phyloP scores from a whole-genome alignment of 2,113 vertebrate species.

The Spheniscus mendiculus region DNA sequence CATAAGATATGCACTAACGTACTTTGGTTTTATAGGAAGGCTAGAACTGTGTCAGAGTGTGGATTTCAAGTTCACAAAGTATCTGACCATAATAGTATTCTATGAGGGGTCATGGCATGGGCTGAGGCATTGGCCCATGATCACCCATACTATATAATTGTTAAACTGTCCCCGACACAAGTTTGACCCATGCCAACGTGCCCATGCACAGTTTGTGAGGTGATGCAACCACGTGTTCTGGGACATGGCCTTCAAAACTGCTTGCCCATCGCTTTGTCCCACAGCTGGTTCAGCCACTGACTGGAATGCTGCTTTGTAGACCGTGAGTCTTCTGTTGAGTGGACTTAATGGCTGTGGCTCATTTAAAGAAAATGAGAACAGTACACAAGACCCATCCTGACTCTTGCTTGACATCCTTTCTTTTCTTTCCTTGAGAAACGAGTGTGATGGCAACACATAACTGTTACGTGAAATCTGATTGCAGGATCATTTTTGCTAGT shows the following conservation, averaged over 20 bases:
- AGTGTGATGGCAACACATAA: background rate
- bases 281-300: background rate
- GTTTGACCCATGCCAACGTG: background rate
- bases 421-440: background rate
- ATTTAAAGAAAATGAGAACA: background rate
- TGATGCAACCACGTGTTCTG: accelerated
- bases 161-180: background rate
- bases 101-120: background rate
- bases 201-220: background rate
- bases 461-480: background rate
- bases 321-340: background rate
- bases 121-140: background rate
- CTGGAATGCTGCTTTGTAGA: background rate
- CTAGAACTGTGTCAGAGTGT: background rate
- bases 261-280: background rate
- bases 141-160: background rate
- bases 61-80: background rate
- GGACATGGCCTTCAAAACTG: background rate
- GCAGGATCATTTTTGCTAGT: background rate
- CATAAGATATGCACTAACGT: background rate
- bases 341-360: background rate
- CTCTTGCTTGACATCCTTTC: background rate
- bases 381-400: background rate
- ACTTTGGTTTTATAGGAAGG: background rate
- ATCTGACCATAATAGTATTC: background rate